These are phyloP conservation scores for Platycheirus albimanus DNA, from an alignment of 2,888 invertebrate genomes.

Conservation along the genomic window DNA sequence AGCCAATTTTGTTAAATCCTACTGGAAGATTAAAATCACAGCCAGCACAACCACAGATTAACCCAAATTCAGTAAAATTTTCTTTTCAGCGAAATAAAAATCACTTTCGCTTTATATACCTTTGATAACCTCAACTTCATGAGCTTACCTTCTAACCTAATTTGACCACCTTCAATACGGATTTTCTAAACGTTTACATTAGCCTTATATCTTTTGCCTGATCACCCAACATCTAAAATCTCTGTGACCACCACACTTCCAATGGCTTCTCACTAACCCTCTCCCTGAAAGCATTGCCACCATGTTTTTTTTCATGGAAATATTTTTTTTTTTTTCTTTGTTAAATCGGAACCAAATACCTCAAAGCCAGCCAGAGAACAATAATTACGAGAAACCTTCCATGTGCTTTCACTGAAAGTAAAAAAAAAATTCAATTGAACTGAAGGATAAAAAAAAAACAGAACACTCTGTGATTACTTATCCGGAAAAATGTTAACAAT, in stretches of 20 bases:
- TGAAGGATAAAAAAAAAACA: background rate
- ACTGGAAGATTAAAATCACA: no score
- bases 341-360: background rate
- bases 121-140: background rate
- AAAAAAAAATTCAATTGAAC: background rate
- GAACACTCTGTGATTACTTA: background rate
- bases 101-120: background rate
- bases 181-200: background rate
- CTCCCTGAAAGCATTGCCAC: background rate
- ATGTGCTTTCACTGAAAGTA: background rate
- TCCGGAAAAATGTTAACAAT: background rate
- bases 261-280: background rate
- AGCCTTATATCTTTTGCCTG: background rate
- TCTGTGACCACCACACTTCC: background rate
- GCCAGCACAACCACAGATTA: no score
- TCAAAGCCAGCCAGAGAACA: background rate
- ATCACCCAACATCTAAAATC: background rate
- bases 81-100: no score
- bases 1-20: no score
- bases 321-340: background rate
- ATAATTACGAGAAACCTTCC: background rate
- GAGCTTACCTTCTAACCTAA: background rate
- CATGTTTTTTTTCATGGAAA: background rate
- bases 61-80: no score
- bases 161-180: background rate